Evolutionary conservation across 2,113 vertebrate genomes (phyloP), one percentile per base, ranked within the genome.

Genomic region (Apodemus sylvaticus): DNA sequence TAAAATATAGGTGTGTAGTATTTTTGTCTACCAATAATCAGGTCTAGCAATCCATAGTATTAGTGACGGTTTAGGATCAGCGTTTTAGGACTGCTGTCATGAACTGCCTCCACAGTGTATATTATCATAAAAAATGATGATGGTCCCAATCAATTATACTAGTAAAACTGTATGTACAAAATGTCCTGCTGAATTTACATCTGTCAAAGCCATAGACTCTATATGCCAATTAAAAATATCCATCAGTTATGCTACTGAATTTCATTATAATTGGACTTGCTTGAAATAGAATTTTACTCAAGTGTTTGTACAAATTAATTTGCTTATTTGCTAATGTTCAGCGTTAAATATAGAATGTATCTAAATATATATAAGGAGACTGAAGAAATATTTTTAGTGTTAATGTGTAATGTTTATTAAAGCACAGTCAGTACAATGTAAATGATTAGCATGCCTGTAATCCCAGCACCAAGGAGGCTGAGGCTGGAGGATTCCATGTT

Each of bases 301-400:
- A 89, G 53, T 4, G 7, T 92, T 87, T 93, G 68, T 94, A 93
- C 14, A 91, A 87, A 87, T 96, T 92, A 78, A 91, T 89, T 94
- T 91, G 77, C 95, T 95, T 94, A 45, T 58, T 42, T 93, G 6
- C 77, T 10, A 76, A 74, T 71, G 94, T 92, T 95, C 58, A 88
- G n/a, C 85, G 77, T 90, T 97, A 86, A 96, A 89, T 94, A 89
- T 89, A 90, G 96, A 94, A n/a, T 68, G 7, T 93, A 45, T 90
- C 62, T 79, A 71, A 66, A 48, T 91, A 89, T 36, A 76, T 29
- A 24, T 48, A 87, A 81, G 58, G 78, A 93, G 94, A 55, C 78
- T 79, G 29, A 91, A 87, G 83, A 90, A 89, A 83, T 8, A 83
- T 87, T 34, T 34, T 95, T 86, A 71, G 4, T 31, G 5, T 26